These are phyloP conservation scores for Pocillopora meandrina DNA, from an alignment of 92 coral and sea anemone species.

Conservation along the genomic window DNA sequence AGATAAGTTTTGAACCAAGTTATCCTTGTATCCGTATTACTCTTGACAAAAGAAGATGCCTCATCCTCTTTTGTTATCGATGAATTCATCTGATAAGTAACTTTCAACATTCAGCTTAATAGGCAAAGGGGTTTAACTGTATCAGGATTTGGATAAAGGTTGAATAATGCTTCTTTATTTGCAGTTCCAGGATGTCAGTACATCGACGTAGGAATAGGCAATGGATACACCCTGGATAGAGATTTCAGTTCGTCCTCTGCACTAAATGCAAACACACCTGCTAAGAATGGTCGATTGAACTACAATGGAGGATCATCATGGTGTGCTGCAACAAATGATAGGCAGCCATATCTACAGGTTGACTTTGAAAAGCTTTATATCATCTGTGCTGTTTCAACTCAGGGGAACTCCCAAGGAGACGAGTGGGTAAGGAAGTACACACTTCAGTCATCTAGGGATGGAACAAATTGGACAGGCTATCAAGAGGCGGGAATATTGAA, in stretches of 20 bases:
- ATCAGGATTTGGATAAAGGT: not conserved
- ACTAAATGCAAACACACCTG: slow-evolving; percentile 31
- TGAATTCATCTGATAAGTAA: no score
- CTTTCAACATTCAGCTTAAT: no score
- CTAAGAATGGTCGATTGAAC: slow-evolving; percentile 43
- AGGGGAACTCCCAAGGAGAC: slow-evolving; percentile 38
- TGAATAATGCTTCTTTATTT: not conserved
- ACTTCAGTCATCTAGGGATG: slow-evolving; percentile 42
- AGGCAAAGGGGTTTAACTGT: not conserved
- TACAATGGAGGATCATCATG: slow-evolving; percentile 54
- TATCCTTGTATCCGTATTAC: no score
- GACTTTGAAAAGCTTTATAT: slow-evolving; percentile 47
- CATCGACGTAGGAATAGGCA: not conserved
- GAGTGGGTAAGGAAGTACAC: slow-evolving; percentile 55
- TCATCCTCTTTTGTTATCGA: no score
- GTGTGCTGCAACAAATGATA: slow-evolving; percentile 57
- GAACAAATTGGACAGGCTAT: slow-evolving; percentile 48
- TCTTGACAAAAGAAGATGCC: no score
- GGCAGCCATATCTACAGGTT: slow-evolving; percentile 51
- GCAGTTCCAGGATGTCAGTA: not conserved
- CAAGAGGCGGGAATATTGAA: slow-evolving; percentile 15
- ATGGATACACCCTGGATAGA: slow-evolving; percentile 31
- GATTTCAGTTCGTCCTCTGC: slow-evolving; percentile 44
- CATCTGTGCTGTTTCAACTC: slow-evolving; percentile 63
- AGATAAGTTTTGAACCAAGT: no score